Percentiles rank a stretch among this genome's conserved stretches.
phyloP scores from a whole-genome alignment of 2,113 vertebrate genomes.

The Lophotis ruficrista region DNA sequence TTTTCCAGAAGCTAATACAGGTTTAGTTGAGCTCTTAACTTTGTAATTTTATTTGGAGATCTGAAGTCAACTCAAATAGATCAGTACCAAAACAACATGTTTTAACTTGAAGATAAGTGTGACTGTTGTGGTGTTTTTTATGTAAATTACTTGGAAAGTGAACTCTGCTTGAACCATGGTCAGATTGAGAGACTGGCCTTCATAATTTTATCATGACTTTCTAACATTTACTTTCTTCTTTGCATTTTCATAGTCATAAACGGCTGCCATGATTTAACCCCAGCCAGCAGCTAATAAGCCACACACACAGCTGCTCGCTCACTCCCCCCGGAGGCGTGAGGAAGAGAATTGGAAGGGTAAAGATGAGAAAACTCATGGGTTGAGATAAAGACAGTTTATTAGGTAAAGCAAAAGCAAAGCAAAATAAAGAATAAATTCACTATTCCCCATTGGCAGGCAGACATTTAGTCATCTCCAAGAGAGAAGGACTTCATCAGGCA shows the following conservation, averaged over 20 bases:
- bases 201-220: neutral
- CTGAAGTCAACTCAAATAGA: neutral
- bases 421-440: neutral
- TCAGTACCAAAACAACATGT: neutral
- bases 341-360: neutral
- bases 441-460: neutral
- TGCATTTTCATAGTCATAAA: neutral
- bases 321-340: fast-evolving
- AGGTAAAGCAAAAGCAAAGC: neutral
- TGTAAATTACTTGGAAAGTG: neutral
- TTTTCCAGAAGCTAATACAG: neutral
- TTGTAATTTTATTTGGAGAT: neutral
- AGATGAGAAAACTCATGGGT: fast-evolving
- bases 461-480: neutral
- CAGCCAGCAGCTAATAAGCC: neutral
- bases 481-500: neutral
- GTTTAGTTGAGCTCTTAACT: neutral
- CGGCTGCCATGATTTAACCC: neutral
- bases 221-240: neutral
- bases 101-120: neutral
- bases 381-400: neutral
- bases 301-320: neutral
- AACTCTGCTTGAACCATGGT: neutral
- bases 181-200: neutral
- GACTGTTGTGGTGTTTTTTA: neutral